Conservation (phyloP, 2,888 invertebrate species). For the Pristionchus fissidentatus region DNA sequence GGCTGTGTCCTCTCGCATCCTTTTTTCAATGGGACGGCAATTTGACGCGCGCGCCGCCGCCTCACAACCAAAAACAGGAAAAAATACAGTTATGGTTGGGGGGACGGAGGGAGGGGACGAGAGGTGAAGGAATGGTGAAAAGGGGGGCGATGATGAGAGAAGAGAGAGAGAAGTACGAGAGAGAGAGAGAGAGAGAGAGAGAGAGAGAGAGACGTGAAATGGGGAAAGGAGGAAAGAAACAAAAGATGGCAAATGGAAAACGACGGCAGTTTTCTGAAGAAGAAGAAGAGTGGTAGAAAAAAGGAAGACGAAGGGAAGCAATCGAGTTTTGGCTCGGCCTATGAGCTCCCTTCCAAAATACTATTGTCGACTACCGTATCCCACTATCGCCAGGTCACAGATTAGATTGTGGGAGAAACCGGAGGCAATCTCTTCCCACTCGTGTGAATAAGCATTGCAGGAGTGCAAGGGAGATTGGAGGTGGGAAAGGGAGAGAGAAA, state of each 20-base stretch:
- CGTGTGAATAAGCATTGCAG: constrained; percentile 1
- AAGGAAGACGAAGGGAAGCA: constrained; percentile 25
- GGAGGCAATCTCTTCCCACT: background rate
- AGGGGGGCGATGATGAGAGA: background rate
- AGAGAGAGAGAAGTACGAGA: background rate
- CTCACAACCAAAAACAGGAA: constrained; percentile 17
- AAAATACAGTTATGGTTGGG: background rate
- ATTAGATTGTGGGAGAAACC: too few species aligned
- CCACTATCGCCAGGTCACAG: too few species aligned
- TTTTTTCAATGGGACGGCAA: background rate
- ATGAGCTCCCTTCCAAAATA: too few species aligned
- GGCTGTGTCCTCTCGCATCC: background rate
- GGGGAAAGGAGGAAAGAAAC: background rate
- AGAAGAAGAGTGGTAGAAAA: too few species aligned
- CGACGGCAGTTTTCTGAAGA: background rate
- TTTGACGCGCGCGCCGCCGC: background rate
- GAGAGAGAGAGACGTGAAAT: background rate
- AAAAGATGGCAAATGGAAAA: constrained; percentile 42
- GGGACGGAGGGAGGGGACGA: background rate
- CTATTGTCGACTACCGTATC: too few species aligned
- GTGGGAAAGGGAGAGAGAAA: background rate
- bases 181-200: background rate
- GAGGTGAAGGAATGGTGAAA: background rate
- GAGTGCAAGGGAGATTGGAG: background rate
- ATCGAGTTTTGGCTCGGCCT: background rate